These are phyloP conservation scores for Vimba vimba DNA, from an alignment of 2,113 vertebrate genomes.

Conservation along the genomic window DNA sequence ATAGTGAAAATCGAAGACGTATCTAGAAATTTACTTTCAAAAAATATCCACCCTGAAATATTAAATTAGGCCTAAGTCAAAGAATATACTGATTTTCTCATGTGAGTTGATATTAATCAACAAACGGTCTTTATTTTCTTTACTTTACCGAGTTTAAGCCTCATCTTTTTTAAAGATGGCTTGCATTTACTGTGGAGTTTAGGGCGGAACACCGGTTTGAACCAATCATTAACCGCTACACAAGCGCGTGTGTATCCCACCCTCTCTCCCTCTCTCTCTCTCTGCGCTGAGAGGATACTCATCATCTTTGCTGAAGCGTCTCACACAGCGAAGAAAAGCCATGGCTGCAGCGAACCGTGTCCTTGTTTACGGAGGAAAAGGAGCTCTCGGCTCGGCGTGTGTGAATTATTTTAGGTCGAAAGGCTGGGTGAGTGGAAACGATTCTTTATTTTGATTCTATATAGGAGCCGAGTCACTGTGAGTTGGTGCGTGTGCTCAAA, in stretches of 20 bases:
- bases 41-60: background rate
- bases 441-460: background rate
- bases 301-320: conserved; percentile 6
- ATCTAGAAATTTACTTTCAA: background rate
- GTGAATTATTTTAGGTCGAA: conserved; percentile 83
- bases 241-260: background rate
- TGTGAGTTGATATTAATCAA: background rate
- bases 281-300: conserved; percentile 4
- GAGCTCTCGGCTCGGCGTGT: conserved; percentile 86
- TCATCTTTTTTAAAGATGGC: background rate
- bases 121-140: background rate
- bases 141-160: background rate
- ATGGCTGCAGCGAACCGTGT: conserved; percentile 76
- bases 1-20: background rate
- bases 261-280: background rate
- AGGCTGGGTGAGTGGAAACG: conserved; percentile 81
- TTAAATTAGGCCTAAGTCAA: background rate
- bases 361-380: conserved; percentile 88
- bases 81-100: background rate
- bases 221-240: conserved; percentile 6
- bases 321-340: background rate
- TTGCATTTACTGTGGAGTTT: background rate
- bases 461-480: background rate
- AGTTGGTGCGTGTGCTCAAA: conserved; percentile 26
- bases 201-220: background rate